Conservation (phyloP, 1,140 invertebrate genomes). For the Planococcus citri region DNA sequence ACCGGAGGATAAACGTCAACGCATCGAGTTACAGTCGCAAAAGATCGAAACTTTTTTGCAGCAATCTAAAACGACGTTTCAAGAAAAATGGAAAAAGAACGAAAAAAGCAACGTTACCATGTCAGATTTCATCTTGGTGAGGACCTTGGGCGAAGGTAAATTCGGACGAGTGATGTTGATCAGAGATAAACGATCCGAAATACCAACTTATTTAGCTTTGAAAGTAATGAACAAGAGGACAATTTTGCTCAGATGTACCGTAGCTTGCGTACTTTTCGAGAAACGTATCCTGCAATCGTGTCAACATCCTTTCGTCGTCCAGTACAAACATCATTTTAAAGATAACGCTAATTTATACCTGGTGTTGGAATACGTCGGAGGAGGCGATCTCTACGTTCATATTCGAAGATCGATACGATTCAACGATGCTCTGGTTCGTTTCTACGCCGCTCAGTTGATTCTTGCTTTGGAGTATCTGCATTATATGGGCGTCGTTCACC, state of each 20-base stretch:
- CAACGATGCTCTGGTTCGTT: slow-evolving; percentile 32
- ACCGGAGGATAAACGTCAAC: background rate
- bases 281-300: background rate
- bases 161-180: slow-evolving; percentile 9
- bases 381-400: background rate
- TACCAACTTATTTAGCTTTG: background rate
- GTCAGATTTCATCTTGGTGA: background rate
- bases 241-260: background rate
- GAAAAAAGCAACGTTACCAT: background rate
- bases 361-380: background rate
- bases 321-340: background rate
- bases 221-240: slow-evolving; percentile 3
- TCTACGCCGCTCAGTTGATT: slow-evolving; percentile 90
- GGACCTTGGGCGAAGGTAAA: background rate
- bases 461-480: slow-evolving; percentile 89
- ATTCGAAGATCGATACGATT: background rate
- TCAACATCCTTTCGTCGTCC: background rate
- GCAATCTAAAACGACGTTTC: background rate
- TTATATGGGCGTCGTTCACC: slow-evolving; percentile 69
- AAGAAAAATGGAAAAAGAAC: background rate
- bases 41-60: background rate
- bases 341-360: slow-evolving; percentile 11
- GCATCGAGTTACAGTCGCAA: no score
- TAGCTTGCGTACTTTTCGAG: background rate
- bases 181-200: background rate